These are phyloP conservation scores for Rousettus leschenaultii DNA, from an alignment of 2,113 vertebrate genomes.

Conservation along the genomic window DNA sequence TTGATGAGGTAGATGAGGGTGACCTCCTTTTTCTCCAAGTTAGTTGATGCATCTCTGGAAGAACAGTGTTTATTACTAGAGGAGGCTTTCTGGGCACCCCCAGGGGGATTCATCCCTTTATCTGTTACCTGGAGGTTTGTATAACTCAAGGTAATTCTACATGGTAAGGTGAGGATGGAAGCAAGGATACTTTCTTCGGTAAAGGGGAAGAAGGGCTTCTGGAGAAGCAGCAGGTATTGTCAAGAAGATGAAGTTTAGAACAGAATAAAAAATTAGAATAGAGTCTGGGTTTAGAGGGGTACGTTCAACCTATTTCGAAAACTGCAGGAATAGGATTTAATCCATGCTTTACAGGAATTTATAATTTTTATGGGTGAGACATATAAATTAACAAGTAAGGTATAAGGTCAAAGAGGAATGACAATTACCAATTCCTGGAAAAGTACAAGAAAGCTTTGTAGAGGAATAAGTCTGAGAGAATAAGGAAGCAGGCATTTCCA, in stretches of 20 bases:
- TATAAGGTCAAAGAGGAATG: not conserved
- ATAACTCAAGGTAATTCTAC: not conserved
- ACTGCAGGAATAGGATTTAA: not conserved
- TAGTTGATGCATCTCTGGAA: not conserved
- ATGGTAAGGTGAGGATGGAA: rapidly evolving
- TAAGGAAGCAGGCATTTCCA: not conserved
- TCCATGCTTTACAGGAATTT: not conserved
- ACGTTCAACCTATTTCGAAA: not conserved
- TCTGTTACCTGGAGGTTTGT: not conserved
- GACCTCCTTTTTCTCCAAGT: not conserved
- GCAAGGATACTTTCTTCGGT: not conserved
- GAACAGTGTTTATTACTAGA: not conserved
- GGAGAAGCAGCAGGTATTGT: not conserved
- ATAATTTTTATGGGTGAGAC: not conserved
- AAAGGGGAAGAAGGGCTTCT: not conserved
- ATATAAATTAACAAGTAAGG: not conserved
- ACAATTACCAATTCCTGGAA: not conserved
- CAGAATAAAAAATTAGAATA: not conserved
- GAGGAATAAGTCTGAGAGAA: not conserved
- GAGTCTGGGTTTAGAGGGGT: not conserved
- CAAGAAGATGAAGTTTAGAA: not conserved
- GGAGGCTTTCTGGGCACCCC: not conserved
- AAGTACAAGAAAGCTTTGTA: not conserved
- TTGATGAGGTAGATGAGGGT: not conserved
- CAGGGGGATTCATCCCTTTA: not conserved